phyloP scores from a whole-genome alignment of 2,113 vertebrate species.

The human (Homo sapiens) region DNA sequence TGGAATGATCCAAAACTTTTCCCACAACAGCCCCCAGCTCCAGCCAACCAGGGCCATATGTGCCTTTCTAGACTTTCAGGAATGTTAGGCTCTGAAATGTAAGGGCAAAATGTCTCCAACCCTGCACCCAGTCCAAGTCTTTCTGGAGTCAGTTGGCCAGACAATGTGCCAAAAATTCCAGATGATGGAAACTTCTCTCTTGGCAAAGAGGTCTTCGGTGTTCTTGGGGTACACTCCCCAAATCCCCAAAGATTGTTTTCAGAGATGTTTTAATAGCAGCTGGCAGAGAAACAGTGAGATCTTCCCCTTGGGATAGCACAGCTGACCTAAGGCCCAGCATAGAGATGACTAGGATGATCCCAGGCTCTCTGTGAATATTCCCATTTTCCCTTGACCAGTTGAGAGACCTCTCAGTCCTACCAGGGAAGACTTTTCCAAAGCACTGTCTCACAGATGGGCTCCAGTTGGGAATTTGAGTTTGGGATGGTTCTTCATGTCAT shows the following conservation, averaged over 20 bases:
- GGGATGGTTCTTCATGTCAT: constrained; percentile 89
- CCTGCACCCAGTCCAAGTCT: constrained; percentile 85
- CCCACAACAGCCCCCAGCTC: constrained; percentile 75
- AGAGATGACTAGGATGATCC: constrained; percentile 93
- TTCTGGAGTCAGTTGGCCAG: constrained; percentile 89
- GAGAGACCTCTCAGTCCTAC: constrained; percentile 92
- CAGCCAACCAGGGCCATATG: constrained; percentile 87
- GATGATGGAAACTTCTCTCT: constrained; percentile 90
- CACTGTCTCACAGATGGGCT: constrained; percentile 76
- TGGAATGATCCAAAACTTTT: constrained; percentile 88
- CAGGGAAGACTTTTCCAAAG: constrained; percentile 88
- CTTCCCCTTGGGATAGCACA: constrained; percentile 90
- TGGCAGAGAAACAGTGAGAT: constrained; percentile 90
- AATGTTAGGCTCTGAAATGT: constrained; percentile 94
- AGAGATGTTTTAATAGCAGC: constrained; percentile 91
- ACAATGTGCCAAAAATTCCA: constrained; percentile 92
- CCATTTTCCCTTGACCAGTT: constrained; percentile 91
- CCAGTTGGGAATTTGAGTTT: constrained; percentile 88
- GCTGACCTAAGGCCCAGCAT: constrained; percentile 78
- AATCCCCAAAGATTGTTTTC: constrained; percentile 90
- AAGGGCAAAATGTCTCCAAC: constrained; percentile 86
- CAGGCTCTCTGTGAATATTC: constrained; percentile 83
- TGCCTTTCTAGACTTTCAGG: constrained; percentile 91
- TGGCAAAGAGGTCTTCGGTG: constrained; percentile 90
- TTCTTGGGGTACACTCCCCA: constrained; percentile 90